phyloP scores from a whole-genome alignment of 1,140 invertebrate species.

The Coptotermes formosanus region DNA sequence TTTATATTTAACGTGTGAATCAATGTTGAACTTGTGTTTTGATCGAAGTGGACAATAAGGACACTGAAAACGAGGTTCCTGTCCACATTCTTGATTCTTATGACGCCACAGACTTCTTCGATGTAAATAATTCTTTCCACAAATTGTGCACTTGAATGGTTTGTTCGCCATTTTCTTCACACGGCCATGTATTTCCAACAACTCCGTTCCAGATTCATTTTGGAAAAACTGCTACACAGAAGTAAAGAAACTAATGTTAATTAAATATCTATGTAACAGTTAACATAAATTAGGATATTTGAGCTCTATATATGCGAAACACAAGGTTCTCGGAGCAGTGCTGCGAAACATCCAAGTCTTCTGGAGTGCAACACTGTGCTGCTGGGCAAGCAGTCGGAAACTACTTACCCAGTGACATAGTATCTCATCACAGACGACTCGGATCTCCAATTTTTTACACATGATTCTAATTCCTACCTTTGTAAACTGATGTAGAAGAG shows the following conservation, averaged over 20 bases:
- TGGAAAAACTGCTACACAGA: not conserved
- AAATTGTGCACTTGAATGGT: slow-evolving; percentile 21
- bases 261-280: no score
- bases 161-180: not conserved
- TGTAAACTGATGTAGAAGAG: not conserved
- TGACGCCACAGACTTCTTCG: slow-evolving; percentile 28
- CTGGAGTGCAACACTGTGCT: no score
- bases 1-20: slow-evolving; percentile 63
- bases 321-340: no score
- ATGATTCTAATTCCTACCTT: not conserved
- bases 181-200: not conserved
- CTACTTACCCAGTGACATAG: no score
- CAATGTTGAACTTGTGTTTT: slow-evolving; percentile 83
- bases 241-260: not conserved
- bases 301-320: no score
- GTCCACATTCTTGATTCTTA: slow-evolving; percentile 63
- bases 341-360: no score
- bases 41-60: slow-evolving; percentile 77
- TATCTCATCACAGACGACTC: no score
- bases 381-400: no score
- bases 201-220: not conserved
- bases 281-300: no score
- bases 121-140: slow-evolving; percentile 33
- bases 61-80: slow-evolving; percentile 78
- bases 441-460: not conserved